phyloP scores from a whole-genome alignment of 2,888 invertebrate species.

The Cremastobaeus sp. region DNA sequence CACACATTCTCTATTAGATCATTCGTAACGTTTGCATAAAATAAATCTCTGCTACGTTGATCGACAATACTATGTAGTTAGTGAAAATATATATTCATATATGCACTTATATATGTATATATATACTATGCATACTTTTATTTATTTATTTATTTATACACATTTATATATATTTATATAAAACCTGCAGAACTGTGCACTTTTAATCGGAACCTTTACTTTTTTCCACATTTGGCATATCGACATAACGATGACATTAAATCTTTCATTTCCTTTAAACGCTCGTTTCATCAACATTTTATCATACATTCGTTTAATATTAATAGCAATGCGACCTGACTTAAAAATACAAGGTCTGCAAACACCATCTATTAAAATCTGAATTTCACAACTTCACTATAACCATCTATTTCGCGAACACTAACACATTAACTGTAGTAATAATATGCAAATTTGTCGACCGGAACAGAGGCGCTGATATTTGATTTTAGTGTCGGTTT shows the following conservation, averaged over 20 bases:
- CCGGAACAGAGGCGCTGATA: conserved; percentile 9
- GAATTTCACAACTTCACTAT: conserved; percentile 38
- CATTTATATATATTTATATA: conserved; percentile 22
- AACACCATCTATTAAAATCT: conserved; percentile 48
- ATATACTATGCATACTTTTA: conserved; percentile 1
- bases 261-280: conserved; percentile 36
- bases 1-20: conserved; percentile 29
- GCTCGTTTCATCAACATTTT: conserved; percentile 40
- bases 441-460: conserved; percentile 9
- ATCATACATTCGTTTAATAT: conserved; percentile 24
- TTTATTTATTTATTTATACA: conserved; percentile 17
- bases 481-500: conserved; percentile 12
- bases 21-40: conserved; percentile 51
- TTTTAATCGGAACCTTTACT: conserved; percentile 31
- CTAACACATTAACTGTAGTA: conserved; percentile 22
- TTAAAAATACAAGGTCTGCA: conserved; percentile 40
- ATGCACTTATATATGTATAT: conserved; percentile 17
- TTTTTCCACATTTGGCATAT: conserved; percentile 11
- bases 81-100: conserved; percentile 1
- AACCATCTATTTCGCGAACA: conserved; percentile 24
- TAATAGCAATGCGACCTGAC: conserved; percentile 21
- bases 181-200: conserved; percentile 35
- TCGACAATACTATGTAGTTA: conserved; percentile 44
- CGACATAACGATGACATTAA: conserved; percentile 34
- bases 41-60: conserved; percentile 46